A percentile compares a stretch with the other conserved stretches of the same genome.
Evolutionary conservation across 2,888 invertebrate genomes (phyloP).

Genomic region (Diarsia dahlii): DNA sequence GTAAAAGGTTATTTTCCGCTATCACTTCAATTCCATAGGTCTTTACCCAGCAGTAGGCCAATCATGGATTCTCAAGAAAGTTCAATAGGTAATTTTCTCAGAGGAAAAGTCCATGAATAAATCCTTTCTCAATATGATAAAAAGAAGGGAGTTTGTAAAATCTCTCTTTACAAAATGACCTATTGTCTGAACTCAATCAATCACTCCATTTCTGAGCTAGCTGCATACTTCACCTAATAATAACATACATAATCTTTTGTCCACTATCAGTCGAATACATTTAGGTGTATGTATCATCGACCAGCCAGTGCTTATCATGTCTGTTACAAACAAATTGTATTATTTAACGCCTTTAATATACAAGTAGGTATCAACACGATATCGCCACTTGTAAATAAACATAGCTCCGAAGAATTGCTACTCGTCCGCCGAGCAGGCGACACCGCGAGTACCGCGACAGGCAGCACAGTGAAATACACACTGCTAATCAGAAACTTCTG

Average conservation of each 20-base stretch:
- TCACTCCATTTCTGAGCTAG: constrained; percentile 20
- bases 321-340: constrained; percentile 69
- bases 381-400: constrained; percentile 61
- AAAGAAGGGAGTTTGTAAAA: neutral
- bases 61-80: neutral
- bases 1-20: neutral
- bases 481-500: constrained; percentile 70
- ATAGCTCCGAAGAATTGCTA: constrained; percentile 44
- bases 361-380: constrained; percentile 54
- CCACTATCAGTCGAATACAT: constrained; percentile 66
- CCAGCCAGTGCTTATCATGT: constrained; percentile 68
- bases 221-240: constrained; percentile 32
- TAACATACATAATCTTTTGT: constrained; percentile 32
- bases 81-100: neutral
- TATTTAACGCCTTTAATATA: constrained; percentile 67
- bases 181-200: constrained; percentile 5
- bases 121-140: neutral
- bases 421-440: constrained; percentile 52
- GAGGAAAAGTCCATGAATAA: too few species aligned
- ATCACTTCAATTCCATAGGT: neutral
- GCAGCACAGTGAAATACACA: constrained; percentile 58
- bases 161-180: neutral
- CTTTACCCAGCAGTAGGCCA: neutral
- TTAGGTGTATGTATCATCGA: constrained; percentile 53
- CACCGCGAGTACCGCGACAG: constrained; percentile 18